Evolutionary conservation across 2,797 vertebrate species (phyloP).

Genomic region (Poeciliopsis turneri): DNA sequence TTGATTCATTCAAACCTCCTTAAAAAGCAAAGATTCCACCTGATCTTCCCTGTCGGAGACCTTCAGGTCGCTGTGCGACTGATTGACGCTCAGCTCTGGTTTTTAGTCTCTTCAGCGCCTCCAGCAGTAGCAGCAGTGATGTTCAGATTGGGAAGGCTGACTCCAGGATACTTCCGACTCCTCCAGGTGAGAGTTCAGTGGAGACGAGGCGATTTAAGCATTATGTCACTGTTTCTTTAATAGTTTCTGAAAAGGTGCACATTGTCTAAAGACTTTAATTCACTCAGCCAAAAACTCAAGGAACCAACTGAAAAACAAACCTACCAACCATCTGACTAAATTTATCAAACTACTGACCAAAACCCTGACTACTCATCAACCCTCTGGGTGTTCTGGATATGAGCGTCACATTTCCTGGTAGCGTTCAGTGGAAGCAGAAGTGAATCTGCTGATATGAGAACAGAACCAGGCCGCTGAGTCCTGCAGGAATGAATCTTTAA

Average conservation of each 20-base stretch:
- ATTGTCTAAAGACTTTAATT: background rate
- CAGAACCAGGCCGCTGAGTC: background rate
- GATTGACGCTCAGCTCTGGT: background rate
- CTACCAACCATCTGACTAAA: background rate
- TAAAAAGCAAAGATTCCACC: background rate
- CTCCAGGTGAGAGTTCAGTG: conserved; percentile 80
- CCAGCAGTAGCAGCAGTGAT: conserved; percentile 69
- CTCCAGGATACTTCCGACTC: conserved; percentile 89
- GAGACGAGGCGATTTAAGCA: background rate
- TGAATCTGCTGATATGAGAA: background rate
- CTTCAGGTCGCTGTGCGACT: background rate
- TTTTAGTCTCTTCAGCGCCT: background rate
- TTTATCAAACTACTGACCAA: background rate
- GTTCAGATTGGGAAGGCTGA: conserved; percentile 85
- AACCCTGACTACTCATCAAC: background rate
- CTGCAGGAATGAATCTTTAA: background rate
- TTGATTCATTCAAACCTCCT: background rate
- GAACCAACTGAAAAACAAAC: background rate
- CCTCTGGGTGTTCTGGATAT: background rate
- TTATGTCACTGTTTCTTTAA: background rate
- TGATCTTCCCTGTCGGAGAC: background rate
- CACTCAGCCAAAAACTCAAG: background rate
- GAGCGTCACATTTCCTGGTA: background rate
- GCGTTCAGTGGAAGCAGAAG: background rate
- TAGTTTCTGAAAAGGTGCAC: background rate